Evolutionary conservation across 2,797 vertebrate genomes (phyloP).

Genomic region (Neopelma chrysocephalum): DNA sequence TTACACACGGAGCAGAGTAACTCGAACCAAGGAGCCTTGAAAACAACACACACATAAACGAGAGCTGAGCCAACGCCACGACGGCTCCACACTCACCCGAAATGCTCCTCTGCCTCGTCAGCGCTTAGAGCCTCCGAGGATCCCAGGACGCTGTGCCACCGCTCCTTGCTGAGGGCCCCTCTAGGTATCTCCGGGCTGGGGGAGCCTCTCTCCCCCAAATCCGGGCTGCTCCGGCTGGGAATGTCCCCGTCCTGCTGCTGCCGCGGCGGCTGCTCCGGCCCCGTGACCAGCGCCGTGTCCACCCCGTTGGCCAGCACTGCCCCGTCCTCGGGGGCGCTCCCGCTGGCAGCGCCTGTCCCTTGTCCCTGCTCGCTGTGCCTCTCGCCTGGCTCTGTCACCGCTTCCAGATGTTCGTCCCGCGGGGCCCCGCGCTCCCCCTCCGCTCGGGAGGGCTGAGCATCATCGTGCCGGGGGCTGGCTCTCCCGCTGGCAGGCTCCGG

Average conservation of each 20-base stretch:
- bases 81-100: slow-evolving; percentile 22
- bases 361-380: neutral
- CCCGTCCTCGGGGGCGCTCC: neutral
- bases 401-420: neutral
- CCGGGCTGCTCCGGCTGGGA: neutral
- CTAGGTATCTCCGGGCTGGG: neutral
- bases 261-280: neutral
- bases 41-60: neutral
- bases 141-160: neutral
- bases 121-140: neutral
- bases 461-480: neutral
- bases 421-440: neutral
- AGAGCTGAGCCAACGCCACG: rapidly evolving
- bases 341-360: neutral
- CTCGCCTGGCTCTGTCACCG: neutral
- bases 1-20: neutral
- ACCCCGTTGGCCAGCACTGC: neutral
- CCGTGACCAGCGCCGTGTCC: neutral
- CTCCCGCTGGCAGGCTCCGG: neutral
- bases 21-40: neutral
- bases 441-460: neutral
- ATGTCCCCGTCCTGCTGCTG: neutral
- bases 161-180: neutral
- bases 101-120: slow-evolving; percentile 10
- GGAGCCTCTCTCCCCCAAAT: neutral